Evolutionary conservation across 2,888 invertebrate genomes (phyloP).

Genomic region (Resseliella maxima): DNA sequence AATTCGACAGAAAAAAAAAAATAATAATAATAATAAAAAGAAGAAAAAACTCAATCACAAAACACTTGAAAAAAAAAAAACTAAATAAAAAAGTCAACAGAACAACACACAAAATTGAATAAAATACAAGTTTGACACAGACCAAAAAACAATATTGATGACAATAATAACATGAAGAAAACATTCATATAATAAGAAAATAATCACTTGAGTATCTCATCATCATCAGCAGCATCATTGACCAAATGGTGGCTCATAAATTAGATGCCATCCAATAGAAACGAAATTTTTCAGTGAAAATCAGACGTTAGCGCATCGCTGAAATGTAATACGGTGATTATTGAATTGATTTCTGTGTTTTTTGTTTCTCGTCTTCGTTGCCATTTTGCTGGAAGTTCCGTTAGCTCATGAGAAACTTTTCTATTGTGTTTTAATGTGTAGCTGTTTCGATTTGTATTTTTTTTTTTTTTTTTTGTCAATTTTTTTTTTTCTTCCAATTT

Average conservation of each 20-base stretch:
- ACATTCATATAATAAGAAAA: neutral
- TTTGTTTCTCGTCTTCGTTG: neutral
- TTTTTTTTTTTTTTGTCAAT: neutral
- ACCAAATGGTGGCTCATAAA: neutral
- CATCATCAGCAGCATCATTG: slow-evolving; percentile 37
- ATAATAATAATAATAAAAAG: neutral
- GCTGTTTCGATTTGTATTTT: neutral
- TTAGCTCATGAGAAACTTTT: neutral
- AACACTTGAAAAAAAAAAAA: too few species aligned
- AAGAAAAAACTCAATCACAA: neutral
- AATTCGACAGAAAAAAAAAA: neutral
- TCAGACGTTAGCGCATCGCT: neutral
- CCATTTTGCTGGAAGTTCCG: neutral
- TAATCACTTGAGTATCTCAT: neutral
- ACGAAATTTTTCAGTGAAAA: neutral
- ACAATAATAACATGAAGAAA: neutral
- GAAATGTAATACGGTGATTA: neutral
- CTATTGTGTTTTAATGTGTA: neutral
- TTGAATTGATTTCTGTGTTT: neutral
- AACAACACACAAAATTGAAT: neutral
- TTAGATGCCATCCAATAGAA: slow-evolving; percentile 19
- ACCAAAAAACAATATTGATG: slow-evolving; percentile 8
- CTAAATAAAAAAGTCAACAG: too few species aligned
- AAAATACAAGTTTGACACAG: slow-evolving; percentile 34
- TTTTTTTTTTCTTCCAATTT: neutral